Evolutionary conservation across 2,113 vertebrate genomes (phyloP), one percentile per base, ranked within the genome.

Genomic region (Poecile atricapillus): DNA sequence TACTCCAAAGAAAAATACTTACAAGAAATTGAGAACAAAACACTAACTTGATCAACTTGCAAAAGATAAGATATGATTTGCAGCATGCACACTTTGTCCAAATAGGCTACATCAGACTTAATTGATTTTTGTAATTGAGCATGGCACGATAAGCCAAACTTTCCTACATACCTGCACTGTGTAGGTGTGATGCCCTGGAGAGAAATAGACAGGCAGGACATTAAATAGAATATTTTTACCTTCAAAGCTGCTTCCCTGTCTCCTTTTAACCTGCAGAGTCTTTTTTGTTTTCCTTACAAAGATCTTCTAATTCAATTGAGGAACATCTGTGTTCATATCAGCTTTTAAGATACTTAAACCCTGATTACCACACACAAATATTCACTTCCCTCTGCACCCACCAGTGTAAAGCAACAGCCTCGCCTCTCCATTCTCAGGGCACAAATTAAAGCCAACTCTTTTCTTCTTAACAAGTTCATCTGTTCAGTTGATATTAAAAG

Each of bases 161-260:
- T 87, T 67, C 53, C 67, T 55, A 63, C 28, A 2, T 43, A 73
- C 5, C 46, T 74, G 52, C 31, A 7, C 13, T 49, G 70, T 27
- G 81, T 91, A 80, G 94, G 87, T 77, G 96, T 65, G 81, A 96
- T 94, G 79, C 88, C 91, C 94, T 87, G 81, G 33, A 91, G 93
- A 93, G 86, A 86, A 92, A 87, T 2, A 95, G 81, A 44, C 76
- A 91, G 77, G 81, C 84, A 93, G 83, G 83, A 80, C 90, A 81
- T 90, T 79, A 95, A 94, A 93, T 39, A 75, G 46, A 94, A 69
- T 68, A 92, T 75, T 94, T 94, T 83, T 81, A 88, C 59, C 87
- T 96, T 94, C 91, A 90, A 95, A 95, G 84, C 53, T 47, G n/a
- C 43, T 95, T 94, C 62, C 41, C 52, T 43, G 30, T 89, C 58